Evolutionary conservation across 2,797 vertebrate species (phyloP).

Genomic region (Anguilla marmorata): DNA sequence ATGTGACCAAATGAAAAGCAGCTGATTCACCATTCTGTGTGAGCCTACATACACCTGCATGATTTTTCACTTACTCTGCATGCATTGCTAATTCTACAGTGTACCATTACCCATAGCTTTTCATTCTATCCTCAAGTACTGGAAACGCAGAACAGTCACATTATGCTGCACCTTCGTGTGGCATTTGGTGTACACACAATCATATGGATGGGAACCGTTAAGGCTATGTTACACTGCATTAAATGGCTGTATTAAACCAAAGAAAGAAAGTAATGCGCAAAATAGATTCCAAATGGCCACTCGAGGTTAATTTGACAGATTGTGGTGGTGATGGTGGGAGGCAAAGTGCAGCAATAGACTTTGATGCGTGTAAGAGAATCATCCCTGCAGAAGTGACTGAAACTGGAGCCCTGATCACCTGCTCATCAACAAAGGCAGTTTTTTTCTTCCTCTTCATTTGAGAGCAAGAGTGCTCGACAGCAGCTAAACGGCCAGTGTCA

Average conservation of each 20-base stretch:
- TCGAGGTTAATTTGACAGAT: neutral
- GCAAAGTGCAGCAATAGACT: neutral
- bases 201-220: neutral
- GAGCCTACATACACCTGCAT: neutral
- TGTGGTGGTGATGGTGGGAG: neutral
- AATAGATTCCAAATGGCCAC: neutral
- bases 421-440: constrained; percentile 41
- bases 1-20: constrained; percentile 41
- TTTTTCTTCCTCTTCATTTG: constrained; percentile 18
- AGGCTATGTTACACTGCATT: neutral
- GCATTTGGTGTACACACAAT: neutral
- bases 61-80: neutral
- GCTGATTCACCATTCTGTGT: neutral
- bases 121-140: neutral
- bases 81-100: neutral
- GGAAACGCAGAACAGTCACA: neutral
- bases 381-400: constrained; percentile 34
- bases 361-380: neutral
- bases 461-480: constrained; percentile 22
- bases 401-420: constrained; percentile 47
- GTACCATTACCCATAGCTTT: neutral
- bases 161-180: neutral
- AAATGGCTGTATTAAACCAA: neutral
- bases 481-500: constrained; percentile 25
- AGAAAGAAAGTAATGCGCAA: neutral